Base-by-base conservation (phyloP, 2,888 invertebrate species). In the Ecliptopera silaceata region DNA sequence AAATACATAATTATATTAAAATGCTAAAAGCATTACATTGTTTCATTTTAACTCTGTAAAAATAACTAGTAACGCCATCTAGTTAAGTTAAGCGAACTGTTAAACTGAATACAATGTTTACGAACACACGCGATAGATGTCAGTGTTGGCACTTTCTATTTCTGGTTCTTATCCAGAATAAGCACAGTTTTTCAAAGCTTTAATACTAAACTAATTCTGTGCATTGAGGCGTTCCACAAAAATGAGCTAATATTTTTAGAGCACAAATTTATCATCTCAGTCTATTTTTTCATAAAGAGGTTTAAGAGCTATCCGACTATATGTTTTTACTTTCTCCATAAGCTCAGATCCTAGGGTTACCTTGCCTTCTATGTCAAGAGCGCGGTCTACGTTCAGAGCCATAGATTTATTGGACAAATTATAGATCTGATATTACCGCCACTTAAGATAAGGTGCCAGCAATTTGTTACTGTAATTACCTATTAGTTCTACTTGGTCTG, bases 1-100 rank as follows among this genome's bases (percentile, higher is more conserved):
- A 74, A 74, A 75, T 77, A 76, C 65, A 64, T 62, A 66, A 34
- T 50, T 8, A 36, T 42, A 45, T 38, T 45, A 59, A 59, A 58
- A 46, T 59, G 59, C 59, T 59, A 38, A 46, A 46, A 59, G 59
- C 59, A 47, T 3, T 8, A 12, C 5, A 5, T 47, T 52, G 47
- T 56, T 56, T 60, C 13, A 38, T 38, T 57, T 41, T 31, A 11
- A 26, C 6, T 3, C n/a, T 22, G 6, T 1, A 15, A 26, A 44
- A 18, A 31, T 10, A 1, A 38, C 43, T n/a, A 20, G 39, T 45
- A 20, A 1, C 39, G 48, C 44, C 53, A 58, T 58, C 58, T 58
- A 48, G 48, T 32, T n/a, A 12, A 6, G 3, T 44, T n/a, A n/a
- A n/a, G n/a, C n/a, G n/a, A 13, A 13, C 20, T 2, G 36, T 29